Evolutionary conservation across 2,888 invertebrate species (phyloP).

Genomic region (Cantharis rufa): DNA sequence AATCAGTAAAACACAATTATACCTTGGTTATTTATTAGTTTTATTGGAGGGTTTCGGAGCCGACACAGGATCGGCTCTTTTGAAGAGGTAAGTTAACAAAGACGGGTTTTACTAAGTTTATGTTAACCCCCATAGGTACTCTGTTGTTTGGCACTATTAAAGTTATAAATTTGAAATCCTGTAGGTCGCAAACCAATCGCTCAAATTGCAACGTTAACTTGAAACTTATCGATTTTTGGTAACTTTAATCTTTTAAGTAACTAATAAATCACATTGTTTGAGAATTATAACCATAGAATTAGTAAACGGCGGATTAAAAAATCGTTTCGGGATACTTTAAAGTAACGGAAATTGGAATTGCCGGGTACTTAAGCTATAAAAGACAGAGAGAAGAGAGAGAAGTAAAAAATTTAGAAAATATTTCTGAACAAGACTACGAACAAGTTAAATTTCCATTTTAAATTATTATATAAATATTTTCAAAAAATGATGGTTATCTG

Average conservation of each 20-base stretch:
- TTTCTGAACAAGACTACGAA: background rate
- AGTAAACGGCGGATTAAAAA: background rate
- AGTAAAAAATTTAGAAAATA: background rate
- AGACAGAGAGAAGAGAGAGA: background rate
- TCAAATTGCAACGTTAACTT: background rate
- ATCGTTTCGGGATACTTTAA: background rate
- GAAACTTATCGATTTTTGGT: background rate
- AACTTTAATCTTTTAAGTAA: background rate
- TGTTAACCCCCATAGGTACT: slow-evolving; percentile 23
- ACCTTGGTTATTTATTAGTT: slow-evolving; percentile 44
- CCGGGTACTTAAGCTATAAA: background rate
- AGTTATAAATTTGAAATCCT: slow-evolving; percentile 11
- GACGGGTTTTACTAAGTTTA: slow-evolving; percentile 35
- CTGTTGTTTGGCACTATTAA: slow-evolving; percentile 22
- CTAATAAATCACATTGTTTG: background rate
- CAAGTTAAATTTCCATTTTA: background rate
- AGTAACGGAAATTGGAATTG: background rate
- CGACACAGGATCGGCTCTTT: slow-evolving; percentile 41
- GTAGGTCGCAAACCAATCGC: slow-evolving; percentile 9
- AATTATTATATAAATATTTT: background rate
- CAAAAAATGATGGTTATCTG: slow-evolving; percentile 31
- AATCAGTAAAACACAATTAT: slow-evolving; percentile 50
- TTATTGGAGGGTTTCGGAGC: slow-evolving; percentile 40
- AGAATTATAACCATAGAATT: background rate
- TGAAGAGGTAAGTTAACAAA: slow-evolving; percentile 46